Conservation (phyloP, 1,140 invertebrate species). For the Drosophila truncata region DNA sequence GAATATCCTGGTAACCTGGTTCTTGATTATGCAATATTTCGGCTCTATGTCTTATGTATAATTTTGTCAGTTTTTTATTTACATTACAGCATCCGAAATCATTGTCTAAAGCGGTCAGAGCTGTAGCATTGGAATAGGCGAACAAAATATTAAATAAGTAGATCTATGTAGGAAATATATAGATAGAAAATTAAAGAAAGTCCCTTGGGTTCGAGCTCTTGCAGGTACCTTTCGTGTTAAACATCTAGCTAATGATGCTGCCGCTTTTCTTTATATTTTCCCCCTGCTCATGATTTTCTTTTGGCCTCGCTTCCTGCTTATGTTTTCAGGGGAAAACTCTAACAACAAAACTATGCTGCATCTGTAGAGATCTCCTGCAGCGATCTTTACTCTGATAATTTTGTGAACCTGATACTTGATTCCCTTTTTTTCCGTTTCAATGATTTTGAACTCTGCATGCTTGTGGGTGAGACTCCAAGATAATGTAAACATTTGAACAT, state of each 20-base stretch:
- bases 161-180: not conserved
- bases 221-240: not conserved
- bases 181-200: not conserved
- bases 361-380: not conserved
- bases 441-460: not conserved
- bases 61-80: not conserved
- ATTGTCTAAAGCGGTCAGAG: slow-evolving; percentile 4
- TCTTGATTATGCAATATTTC: not conserved
- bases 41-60: not conserved
- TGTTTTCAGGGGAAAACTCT: slow-evolving; percentile 4
- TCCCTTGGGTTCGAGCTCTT: not conserved
- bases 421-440: not conserved
- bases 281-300: not conserved
- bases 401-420: slow-evolving; percentile 9
- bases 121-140: slow-evolving; percentile 39
- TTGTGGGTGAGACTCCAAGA: too few species aligned
- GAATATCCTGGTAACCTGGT: not conserved
- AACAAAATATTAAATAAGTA: slow-evolving; percentile 6
- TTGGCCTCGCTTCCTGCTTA: slow-evolving; percentile 20
- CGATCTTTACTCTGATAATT: not conserved
- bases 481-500: not conserved
- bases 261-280: not conserved
- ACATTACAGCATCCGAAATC: not conserved
- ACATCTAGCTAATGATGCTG: not conserved
- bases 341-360: not conserved